Percentiles rank a stretch among this genome's conserved stretches.
Evolutionary conservation across 2,888 invertebrate species (phyloP).

Genomic region (Archips xylosteana): DNA sequence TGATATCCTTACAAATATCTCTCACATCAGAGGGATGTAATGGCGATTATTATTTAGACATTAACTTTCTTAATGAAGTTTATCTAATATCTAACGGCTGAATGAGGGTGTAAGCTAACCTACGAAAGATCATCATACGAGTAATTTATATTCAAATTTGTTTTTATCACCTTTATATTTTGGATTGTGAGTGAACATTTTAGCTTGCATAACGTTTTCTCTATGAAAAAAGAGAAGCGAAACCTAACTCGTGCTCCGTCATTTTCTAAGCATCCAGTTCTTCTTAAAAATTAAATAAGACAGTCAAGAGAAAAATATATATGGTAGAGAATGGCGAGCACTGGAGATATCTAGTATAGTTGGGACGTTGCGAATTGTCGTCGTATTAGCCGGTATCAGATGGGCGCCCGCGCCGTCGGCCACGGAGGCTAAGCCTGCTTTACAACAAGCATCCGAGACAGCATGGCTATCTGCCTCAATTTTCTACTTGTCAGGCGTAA

Average conservation of each 20-base stretch:
- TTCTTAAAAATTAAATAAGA: constrained; percentile 11
- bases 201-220: background rate
- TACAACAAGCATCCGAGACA: constrained; percentile 30
- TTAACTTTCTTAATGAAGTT: constrained; percentile 35
- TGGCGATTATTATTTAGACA: constrained; percentile 33
- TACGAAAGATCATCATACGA: constrained; percentile 12
- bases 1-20: constrained; percentile 43
- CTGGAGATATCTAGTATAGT: constrained; percentile 41
- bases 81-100: constrained; percentile 23
- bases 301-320: constrained; percentile 23
- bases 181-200: background rate
- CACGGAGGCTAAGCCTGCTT: constrained; percentile 52
- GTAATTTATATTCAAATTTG: constrained; percentile 13
- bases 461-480: constrained; percentile 12
- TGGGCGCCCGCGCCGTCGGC: constrained; percentile 57
- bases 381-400: constrained; percentile 75
- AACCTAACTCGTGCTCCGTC: background rate
- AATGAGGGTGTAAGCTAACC: constrained; percentile 9
- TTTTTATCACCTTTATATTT: constrained; percentile 1
- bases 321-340: constrained; percentile 30
- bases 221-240: background rate
- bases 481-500: constrained; percentile 6
- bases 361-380: constrained; percentile 70
- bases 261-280: constrained; percentile 6
- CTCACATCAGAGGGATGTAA: constrained; percentile 22